These are phyloP conservation scores for Drosophila neonasuta DNA, from an alignment of 2,888 invertebrate species.

Conservation along the genomic window DNA sequence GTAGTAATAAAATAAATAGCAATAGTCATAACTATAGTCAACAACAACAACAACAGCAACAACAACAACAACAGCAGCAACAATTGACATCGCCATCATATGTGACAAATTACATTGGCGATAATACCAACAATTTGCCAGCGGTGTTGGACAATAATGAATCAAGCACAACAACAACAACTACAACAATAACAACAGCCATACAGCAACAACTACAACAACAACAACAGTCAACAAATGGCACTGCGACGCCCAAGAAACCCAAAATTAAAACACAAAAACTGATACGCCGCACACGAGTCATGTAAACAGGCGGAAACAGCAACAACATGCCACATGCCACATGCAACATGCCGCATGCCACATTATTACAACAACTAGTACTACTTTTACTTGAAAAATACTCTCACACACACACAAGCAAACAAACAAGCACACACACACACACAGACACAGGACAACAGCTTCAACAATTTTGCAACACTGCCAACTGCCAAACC, in stretches of 20 bases:
- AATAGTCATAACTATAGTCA: constrained; percentile 58
- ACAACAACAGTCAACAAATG: constrained; percentile 52
- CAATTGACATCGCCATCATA: constrained; percentile 79
- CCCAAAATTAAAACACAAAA: constrained; percentile 80
- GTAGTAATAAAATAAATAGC: constrained; percentile 68
- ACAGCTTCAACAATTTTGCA: constrained; percentile 45
- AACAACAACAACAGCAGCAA: constrained; percentile 31
- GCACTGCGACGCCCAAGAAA: constrained; percentile 58
- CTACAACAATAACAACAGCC: constrained; percentile 36
- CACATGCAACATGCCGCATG: constrained; percentile 16
- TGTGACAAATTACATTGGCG: constrained; percentile 83
- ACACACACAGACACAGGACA: constrained; percentile 15
- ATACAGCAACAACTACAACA: constrained; percentile 44
- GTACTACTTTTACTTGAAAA: constrained; percentile 14
- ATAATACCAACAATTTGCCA: constrained; percentile 80
- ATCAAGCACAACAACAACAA: constrained; percentile 50
- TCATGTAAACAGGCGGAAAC: constrained; percentile 55
- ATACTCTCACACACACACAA: constrained; percentile 13
- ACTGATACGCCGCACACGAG: constrained; percentile 80
- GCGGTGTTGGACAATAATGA: constrained; percentile 66
- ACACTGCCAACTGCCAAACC: constrained; percentile 36
- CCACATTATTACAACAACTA: constrained; percentile 42
- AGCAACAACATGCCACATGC: constrained; percentile 3
- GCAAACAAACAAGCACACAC: background rate
- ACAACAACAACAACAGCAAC: constrained; percentile 49